phyloP scores from a whole-genome alignment of 1,140 invertebrate genomes.

The Apis mellifera region Amel_HAv3.1 CM009941.2:3777501-3778000 shows the following conservation, averaged over 20 bases:
- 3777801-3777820: not conserved
- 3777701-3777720: not conserved
- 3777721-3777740: too few relatives aligned
- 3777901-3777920: too few relatives aligned
- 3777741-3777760: not conserved
- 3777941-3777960: too few relatives aligned
- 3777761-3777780: not conserved
- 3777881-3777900: too few relatives aligned
- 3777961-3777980: too few relatives aligned
- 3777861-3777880: too few relatives aligned
- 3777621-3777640: not conserved
- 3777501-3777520: too few relatives aligned
- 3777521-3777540: not conserved
- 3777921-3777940: too few relatives aligned
- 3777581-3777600: not conserved
- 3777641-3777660: not conserved
- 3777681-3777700: not conserved
- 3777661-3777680: not conserved
- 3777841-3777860: not conserved
- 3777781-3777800: not conserved
- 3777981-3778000: too few relatives aligned
- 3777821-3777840: not conserved
- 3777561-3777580: not conserved
- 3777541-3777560: not conserved
- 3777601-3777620: constrained; percentile 3